Evolutionary conservation across 2,113 vertebrate species (phyloP), one percentile per base, ranked within the genome.

Genomic region (Mellivora capensis): DNA sequence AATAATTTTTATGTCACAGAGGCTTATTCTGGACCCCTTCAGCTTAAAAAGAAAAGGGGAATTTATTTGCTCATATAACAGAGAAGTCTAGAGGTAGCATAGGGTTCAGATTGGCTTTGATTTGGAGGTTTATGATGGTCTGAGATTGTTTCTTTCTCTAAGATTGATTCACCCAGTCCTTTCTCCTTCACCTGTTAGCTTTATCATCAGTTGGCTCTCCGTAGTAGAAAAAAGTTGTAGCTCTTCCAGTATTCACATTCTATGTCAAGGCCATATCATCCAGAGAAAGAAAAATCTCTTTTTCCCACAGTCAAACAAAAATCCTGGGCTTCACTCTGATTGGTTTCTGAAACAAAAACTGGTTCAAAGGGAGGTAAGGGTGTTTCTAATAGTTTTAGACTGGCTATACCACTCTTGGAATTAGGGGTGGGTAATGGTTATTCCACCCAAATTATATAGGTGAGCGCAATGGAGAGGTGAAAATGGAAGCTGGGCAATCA

Each of bases 311-410:
- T 90, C n/a, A 72, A 52, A 94, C 72, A 94, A 81, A 94, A 94
- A 69, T 86, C 29, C 27, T 89, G 17, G 72, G 39, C 34, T 96
- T 97, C 34, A 90, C 23, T 71, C 42, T 69, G 13, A 86, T 10
- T 93, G 54, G 27, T 42, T 39, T 86, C 21, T 91, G 74, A 95
- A 93, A 96, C 34, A 79, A 87, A 95, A 97, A 80, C 31, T 84
- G 34, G 10, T 34, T 84, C 54, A 90, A 92, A 85, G 57, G 29
- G 57, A 81, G 20, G 13, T 27, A 10, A 74, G 34, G n/a, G 9
- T 80, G 44, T 83, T 74, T 88, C 39, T 39, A 13, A 89, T 7
- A 34, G 5, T 64, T 94, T 88, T 57, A 89, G 9, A 34, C 57
- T 23, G 37, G 9, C 59, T 81, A 67, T 14, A 49, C 29, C 54